phyloP scores from a whole-genome alignment of 1,140 invertebrate species.

The Cotesia typhae region DNA sequence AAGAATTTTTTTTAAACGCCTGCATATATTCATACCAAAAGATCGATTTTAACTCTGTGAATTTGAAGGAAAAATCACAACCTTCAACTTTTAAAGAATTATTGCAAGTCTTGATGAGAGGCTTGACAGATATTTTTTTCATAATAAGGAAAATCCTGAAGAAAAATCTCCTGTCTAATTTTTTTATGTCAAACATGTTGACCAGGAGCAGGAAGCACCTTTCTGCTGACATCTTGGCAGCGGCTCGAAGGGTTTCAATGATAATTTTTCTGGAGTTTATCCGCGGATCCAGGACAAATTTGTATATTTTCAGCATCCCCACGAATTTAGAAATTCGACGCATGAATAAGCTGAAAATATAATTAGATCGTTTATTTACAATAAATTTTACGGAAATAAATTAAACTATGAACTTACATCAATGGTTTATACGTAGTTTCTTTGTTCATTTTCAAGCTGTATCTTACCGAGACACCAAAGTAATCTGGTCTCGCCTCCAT shows the following conservation, averaged over 20 bases:
- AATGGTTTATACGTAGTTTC: neutral
- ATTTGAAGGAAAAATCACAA: too few relatives aligned
- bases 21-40: too few relatives aligned
- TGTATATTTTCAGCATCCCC: neutral
- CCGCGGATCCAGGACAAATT: neutral
- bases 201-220: neutral
- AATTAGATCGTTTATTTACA: neutral
- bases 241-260: neutral
- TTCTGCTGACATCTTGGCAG: neutral
- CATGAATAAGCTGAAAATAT: neutral
- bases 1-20: too few relatives aligned
- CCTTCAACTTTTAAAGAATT: too few relatives aligned
- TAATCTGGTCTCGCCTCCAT: constrained; percentile 17
- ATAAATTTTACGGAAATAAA: neutral
- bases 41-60: too few relatives aligned
- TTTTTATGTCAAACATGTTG: neutral
- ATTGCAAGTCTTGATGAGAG: too few relatives aligned
- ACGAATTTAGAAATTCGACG: neutral
- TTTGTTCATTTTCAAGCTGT: neutral
- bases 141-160: too few relatives aligned
- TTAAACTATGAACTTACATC: neutral
- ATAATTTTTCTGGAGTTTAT: neutral
- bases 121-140: too few relatives aligned
- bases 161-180: neutral
- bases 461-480: neutral